These are phyloP conservation scores for Apantesis nais DNA, from an alignment of 2,888 invertebrate species.

Conservation along the genomic window DNA sequence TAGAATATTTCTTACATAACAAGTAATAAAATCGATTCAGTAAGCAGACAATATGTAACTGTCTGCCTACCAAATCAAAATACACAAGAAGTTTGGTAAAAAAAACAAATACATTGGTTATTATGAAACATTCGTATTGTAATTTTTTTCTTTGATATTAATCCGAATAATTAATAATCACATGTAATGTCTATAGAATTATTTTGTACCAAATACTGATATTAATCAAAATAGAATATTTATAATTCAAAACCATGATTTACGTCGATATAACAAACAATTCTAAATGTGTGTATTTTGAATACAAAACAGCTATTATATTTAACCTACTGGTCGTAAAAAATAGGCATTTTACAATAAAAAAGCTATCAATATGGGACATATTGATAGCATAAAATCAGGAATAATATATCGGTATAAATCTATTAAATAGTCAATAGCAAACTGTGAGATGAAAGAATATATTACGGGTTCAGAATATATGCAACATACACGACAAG, in stretches of 20 bases:
- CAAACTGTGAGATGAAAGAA: not conserved
- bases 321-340: not conserved
- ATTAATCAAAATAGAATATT: slow-evolving; percentile 5
- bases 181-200: not conserved
- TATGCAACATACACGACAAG: not conserved
- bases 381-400: not conserved
- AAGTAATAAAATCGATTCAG: not conserved
- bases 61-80: not conserved
- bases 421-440: not conserved
- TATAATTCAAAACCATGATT: slow-evolving; percentile 13
- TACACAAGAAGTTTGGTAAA: not conserved
- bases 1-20: too few relatives aligned
- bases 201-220: not conserved
- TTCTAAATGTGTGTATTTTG: not conserved
- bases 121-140: not conserved
- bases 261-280: not conserved
- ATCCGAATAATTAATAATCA: not conserved
- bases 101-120: not conserved
- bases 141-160: not conserved
- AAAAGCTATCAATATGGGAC: not conserved
- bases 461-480: not conserved
- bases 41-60: not conserved
- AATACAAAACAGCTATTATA: not conserved
- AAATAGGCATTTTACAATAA: not conserved
- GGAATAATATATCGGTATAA: too few relatives aligned